These are phyloP conservation scores for Sapayoa aenigma DNA, from an alignment of 2,113 vertebrate genomes.

Conservation along the genomic window DNA sequence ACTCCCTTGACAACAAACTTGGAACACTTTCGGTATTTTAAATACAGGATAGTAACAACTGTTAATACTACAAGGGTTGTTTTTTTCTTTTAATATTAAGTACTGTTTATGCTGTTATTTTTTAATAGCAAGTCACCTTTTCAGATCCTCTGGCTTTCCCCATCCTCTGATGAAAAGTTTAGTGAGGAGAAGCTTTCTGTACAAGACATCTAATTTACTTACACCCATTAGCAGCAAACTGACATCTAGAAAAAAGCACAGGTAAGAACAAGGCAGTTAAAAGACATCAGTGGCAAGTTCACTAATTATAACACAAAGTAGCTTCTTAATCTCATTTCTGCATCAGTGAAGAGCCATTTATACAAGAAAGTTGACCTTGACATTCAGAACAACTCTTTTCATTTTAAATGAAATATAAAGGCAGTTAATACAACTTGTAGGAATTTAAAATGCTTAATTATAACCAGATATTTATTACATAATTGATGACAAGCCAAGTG, in stretches of 20 bases:
- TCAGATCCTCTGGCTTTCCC: slow-evolving; percentile 95
- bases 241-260: slow-evolving; percentile 70
- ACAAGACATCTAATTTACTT: slow-evolving; percentile 92
- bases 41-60: background rate
- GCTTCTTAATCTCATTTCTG: background rate
- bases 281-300: background rate
- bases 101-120: background rate
- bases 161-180: slow-evolving; percentile 98
- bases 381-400: background rate
- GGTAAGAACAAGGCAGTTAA: background rate
- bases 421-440: background rate
- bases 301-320: background rate
- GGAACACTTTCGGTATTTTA: background rate
- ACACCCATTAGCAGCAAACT: slow-evolving; percentile 86
- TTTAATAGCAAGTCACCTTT: slow-evolving; percentile 76
- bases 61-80: background rate
- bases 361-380: background rate
- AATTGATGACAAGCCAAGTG: background rate
- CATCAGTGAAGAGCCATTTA: background rate
- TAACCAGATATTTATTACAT: background rate
- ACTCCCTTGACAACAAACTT: background rate
- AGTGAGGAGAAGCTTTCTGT: slow-evolving; percentile 92
- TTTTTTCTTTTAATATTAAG: background rate
- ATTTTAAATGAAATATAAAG: background rate
- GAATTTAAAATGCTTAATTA: background rate